Conservation (phyloP, 2,888 invertebrate genomes). For the Drosophila monieri region DNA sequence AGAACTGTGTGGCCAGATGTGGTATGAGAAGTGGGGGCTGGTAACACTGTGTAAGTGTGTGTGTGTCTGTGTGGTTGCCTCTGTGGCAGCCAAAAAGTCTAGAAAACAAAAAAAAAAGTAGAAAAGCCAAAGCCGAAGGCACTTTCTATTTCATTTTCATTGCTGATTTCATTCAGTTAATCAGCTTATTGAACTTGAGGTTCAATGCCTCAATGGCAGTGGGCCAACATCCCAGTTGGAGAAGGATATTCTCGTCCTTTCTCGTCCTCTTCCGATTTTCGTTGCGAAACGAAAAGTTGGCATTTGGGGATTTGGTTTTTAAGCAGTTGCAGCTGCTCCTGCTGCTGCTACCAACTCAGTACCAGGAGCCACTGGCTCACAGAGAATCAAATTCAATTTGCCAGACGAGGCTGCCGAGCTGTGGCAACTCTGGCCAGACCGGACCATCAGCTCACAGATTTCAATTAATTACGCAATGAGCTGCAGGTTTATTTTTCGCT, state of each 20-base stretch:
- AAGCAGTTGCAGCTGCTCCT: slow-evolving; percentile 57
- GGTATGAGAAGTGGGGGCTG: background rate
- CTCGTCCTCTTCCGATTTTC: too few species aligned
- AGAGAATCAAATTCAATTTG: slow-evolving; percentile 63
- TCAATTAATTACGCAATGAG: slow-evolving; percentile 61
- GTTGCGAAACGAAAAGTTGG: slow-evolving; percentile 50
- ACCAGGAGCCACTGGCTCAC: slow-evolving; percentile 36
- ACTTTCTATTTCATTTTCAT: slow-evolving; percentile 50
- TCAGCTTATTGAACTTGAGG: slow-evolving; percentile 76
- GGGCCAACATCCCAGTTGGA: slow-evolving; percentile 1
- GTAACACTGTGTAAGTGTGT: background rate
- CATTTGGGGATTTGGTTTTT: slow-evolving; percentile 39
- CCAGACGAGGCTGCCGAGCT: slow-evolving; percentile 5
- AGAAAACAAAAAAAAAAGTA: slow-evolving; percentile 1
- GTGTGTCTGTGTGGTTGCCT: background rate
- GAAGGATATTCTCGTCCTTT: background rate
- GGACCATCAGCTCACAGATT: slow-evolving; percentile 12
- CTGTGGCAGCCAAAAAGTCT: background rate
- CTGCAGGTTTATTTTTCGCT: slow-evolving; percentile 35
- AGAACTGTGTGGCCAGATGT: slow-evolving; percentile 25
- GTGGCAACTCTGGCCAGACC: slow-evolving; percentile 30
- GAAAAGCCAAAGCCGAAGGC: slow-evolving; percentile 21
- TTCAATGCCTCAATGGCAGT: slow-evolving; percentile 27
- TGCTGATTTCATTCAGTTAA: slow-evolving; percentile 71
- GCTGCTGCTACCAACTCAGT: slow-evolving; percentile 42